phyloP scores from a whole-genome alignment of 2,888 invertebrate species.

The Dolichopus griseipennis region DNA sequence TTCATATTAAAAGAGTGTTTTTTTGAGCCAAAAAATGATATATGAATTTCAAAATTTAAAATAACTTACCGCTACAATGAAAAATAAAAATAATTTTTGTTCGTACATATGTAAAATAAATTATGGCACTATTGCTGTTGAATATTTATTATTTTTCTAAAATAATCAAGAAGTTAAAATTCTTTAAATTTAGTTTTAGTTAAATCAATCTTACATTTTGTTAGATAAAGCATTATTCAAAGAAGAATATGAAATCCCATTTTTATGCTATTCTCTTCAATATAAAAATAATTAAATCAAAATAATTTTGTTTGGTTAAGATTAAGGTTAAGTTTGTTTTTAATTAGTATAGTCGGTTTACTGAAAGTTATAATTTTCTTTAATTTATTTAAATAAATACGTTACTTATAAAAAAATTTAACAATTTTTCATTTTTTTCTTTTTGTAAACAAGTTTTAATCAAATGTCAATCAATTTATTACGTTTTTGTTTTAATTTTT shows the following conservation, averaged over 20 bases:
- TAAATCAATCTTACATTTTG: neutral
- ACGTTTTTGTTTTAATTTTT: constrained; percentile 13
- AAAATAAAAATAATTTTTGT: neutral
- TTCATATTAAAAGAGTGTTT: neutral
- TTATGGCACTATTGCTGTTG: neutral
- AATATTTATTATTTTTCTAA: neutral
- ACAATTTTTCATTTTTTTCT: neutral
- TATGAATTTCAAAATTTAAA: neutral
- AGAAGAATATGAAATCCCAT: neutral
- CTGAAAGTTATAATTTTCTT: neutral
- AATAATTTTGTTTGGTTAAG: no score
- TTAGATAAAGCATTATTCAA: neutral
- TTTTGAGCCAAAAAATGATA: neutral
- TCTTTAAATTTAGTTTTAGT: neutral
- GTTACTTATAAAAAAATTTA: neutral
- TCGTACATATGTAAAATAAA: neutral
- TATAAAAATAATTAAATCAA: neutral
- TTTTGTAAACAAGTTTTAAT: neutral
- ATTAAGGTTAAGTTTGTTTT: no score
- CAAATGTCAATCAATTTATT: constrained; percentile 13
- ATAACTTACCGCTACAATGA: neutral
- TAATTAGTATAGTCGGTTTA: neutral
- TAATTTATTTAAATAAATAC: neutral
- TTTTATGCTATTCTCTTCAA: neutral
- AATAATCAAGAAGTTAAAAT: neutral